Evolutionary conservation across 1,140 invertebrate genomes (phyloP).

Genomic region (Trichonephila inaurata): DNA sequence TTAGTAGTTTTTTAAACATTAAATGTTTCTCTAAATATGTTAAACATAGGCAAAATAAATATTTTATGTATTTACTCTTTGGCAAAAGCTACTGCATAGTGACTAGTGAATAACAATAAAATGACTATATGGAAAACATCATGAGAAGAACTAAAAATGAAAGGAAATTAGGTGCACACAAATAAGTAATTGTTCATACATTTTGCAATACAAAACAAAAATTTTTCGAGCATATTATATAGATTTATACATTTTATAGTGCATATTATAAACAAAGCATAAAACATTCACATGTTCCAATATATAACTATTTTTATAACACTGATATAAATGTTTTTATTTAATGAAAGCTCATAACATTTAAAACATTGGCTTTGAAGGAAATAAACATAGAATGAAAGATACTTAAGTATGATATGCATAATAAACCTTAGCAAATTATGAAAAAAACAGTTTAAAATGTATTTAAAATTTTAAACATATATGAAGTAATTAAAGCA

Average conservation of each 20-base stretch:
- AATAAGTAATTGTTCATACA: no score
- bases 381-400: not conserved
- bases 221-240: not conserved
- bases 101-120: slow-evolving; percentile 3
- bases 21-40: not conserved
- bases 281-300: not conserved
- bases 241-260: not conserved
- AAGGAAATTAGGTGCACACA: no score
- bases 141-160: not conserved
- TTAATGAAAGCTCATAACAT: no score
- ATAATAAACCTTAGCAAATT: no score
- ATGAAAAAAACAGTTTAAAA: not conserved
- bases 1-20: not conserved
- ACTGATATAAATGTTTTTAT: no score
- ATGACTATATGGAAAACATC: not conserved
- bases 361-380: no score
- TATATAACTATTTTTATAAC: no score
- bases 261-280: not conserved
- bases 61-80: not conserved
- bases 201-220: not conserved
- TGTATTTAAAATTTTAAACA: not conserved
- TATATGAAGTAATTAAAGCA: not conserved
- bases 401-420: no score
- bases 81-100: slow-evolving; percentile 14
- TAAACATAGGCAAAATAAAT: not conserved